phyloP scores from a whole-genome alignment of 2,797 vertebrate species.

The Neopelma chrysocephalum region DNA sequence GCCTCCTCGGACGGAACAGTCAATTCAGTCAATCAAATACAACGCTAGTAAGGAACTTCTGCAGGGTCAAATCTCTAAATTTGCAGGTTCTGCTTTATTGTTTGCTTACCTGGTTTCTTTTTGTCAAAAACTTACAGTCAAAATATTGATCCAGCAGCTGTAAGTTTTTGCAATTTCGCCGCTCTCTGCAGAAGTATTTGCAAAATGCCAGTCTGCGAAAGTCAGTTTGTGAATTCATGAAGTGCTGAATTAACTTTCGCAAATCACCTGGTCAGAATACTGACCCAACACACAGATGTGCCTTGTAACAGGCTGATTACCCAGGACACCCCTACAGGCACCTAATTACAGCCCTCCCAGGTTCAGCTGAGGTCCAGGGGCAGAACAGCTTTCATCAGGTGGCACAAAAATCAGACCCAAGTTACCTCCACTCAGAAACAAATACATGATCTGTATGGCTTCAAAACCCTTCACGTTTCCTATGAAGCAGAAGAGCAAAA shows the following conservation, averaged over 20 bases:
- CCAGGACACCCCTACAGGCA: neutral
- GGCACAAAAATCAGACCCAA: neutral
- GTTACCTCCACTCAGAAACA: neutral
- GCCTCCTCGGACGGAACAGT: neutral
- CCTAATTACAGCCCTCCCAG: neutral
- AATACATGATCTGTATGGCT: accelerated
- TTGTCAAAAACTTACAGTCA: neutral
- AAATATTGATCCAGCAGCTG: too few relatives aligned
- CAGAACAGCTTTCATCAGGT: neutral
- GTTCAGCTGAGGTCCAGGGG: neutral
- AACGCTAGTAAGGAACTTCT: neutral
- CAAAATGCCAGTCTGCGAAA: neutral
- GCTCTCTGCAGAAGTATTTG: neutral
- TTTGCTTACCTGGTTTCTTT: neutral
- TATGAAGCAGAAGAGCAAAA: neutral
- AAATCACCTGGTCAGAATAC: neutral
- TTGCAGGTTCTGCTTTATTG: neutral
- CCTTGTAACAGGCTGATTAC: neutral
- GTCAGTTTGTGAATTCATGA: neutral
- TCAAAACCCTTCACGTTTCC: neutral
- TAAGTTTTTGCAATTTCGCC: neutral
- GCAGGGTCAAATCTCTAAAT: neutral
- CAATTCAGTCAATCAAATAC: neutral
- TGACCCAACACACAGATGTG: neutral
- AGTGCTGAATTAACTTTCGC: neutral